Evolutionary conservation across 2,113 vertebrate genomes (phyloP).

Genomic region (Menidia beryllina): DNA sequence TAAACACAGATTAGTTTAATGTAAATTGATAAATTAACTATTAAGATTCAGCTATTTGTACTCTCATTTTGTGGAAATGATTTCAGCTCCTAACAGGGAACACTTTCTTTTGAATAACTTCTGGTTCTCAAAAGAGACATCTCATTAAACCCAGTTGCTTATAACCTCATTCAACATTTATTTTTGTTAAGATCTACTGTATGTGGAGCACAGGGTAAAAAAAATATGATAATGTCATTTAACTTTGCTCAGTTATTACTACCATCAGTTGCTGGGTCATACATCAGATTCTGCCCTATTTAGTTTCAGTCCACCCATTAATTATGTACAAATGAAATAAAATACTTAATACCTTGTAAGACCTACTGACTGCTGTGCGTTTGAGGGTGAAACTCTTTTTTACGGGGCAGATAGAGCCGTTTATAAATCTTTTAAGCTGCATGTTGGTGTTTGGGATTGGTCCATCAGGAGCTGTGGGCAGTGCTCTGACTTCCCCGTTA

Average conservation of each 20-base stretch:
- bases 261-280: conserved; percentile 12
- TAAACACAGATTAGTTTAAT: too few relatives aligned
- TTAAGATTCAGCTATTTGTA: background rate
- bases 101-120: background rate
- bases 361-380: conserved; percentile 25
- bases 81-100: background rate
- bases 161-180: conserved; percentile 22
- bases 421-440: conserved; percentile 72
- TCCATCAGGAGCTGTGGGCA: conserved; percentile 70
- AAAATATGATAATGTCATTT: conserved; percentile 5
- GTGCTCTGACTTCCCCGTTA: conserved; percentile 72
- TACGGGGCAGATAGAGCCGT: conserved; percentile 38
- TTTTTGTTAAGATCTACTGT: conserved; percentile 7
- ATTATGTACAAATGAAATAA: conserved; percentile 50
- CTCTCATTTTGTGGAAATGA: conserved; percentile 1
- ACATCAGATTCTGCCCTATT: conserved; percentile 11
- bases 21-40: background rate
- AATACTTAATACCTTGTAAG: conserved; percentile 47
- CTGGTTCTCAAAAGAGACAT: background rate
- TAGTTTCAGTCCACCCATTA: conserved; percentile 30
- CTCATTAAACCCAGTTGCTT: conserved; percentile 17
- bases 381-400: conserved; percentile 47
- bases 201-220: conserved; percentile 9
- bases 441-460: conserved; percentile 70
- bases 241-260: conserved; percentile 26